Conservation (phyloP, 2,888 invertebrate species). For the Pristionchus fissidentatus region DNA sequence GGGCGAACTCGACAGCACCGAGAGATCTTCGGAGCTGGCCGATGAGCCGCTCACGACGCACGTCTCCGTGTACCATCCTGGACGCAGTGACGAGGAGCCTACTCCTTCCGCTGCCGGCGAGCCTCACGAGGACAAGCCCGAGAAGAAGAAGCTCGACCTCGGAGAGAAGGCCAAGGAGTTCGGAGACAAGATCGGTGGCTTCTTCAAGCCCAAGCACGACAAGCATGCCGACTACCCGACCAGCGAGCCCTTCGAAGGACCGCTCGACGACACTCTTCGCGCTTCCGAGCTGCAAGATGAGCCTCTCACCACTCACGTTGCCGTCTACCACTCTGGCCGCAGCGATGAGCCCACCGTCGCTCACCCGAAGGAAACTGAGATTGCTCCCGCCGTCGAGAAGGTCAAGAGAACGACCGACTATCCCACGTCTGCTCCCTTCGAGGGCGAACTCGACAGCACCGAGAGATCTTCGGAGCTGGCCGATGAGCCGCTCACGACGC, state of each 20-base stretch:
- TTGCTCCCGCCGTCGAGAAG: neutral
- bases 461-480: neutral
- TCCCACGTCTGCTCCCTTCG: neutral
- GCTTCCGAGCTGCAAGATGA: neutral
- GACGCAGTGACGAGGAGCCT: neutral
- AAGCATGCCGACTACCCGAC: neutral
- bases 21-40: neutral
- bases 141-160: conserved; percentile 26
- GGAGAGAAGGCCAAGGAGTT: neutral
- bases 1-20: neutral
- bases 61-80: neutral
- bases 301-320: neutral
- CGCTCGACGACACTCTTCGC: neutral
- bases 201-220: conserved; percentile 14
- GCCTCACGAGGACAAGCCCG: neutral
- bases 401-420: neutral
- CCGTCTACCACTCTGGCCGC: conserved; percentile 24
- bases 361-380: neutral
- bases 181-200: conserved; percentile 18
- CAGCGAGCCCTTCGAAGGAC: neutral
- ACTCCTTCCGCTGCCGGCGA: neutral
- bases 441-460: neutral
- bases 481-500: neutral
- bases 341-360: neutral
- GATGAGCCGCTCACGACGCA: neutral